These are phyloP conservation scores for Melinopterus prodromus DNA, from an alignment of 2,888 invertebrate genomes.

Conservation along the genomic window DNA sequence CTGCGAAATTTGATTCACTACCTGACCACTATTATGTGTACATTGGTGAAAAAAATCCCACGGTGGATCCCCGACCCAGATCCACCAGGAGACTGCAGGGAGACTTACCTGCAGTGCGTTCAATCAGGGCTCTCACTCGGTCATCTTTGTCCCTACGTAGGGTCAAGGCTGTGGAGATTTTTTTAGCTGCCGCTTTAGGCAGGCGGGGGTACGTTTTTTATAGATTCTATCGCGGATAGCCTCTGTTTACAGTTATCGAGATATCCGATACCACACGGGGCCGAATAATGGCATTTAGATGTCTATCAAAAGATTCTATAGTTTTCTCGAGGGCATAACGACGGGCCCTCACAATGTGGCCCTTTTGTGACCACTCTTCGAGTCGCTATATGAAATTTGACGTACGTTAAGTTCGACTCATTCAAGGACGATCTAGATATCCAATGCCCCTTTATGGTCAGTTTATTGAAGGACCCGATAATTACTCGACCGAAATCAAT, in stretches of 20 bases:
- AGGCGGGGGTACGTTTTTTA: neutral
- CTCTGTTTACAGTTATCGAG: conserved; percentile 48
- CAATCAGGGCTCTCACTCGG: neutral
- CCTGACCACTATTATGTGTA: neutral
- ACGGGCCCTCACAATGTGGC: conserved; percentile 38
- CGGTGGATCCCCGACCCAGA: neutral
- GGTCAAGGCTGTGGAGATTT: neutral
- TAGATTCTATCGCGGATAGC: conserved; percentile 45
- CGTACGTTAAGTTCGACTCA: conserved; percentile 26
- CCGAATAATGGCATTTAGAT: conserved; percentile 45
- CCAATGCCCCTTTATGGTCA: conserved; percentile 21
- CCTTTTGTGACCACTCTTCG: conserved; percentile 39
- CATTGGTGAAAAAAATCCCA: neutral
- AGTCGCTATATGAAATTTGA: conserved; percentile 31
- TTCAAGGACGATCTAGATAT: conserved; percentile 27
- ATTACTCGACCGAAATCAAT: conserved; percentile 7
- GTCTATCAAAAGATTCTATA: conserved; percentile 44
- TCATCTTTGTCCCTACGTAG: conserved; percentile 31
- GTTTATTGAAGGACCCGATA: conserved; percentile 19
- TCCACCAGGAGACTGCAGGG: neutral
- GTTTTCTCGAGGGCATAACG: conserved; percentile 46
- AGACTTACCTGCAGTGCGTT: neutral
- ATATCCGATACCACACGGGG: conserved; percentile 47
- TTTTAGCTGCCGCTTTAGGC: neutral
- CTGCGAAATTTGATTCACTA: conserved; percentile 4